Base-by-base conservation (phyloP, 2,113 vertebrate genomes). In the Triplophysa siluroides region DNA sequence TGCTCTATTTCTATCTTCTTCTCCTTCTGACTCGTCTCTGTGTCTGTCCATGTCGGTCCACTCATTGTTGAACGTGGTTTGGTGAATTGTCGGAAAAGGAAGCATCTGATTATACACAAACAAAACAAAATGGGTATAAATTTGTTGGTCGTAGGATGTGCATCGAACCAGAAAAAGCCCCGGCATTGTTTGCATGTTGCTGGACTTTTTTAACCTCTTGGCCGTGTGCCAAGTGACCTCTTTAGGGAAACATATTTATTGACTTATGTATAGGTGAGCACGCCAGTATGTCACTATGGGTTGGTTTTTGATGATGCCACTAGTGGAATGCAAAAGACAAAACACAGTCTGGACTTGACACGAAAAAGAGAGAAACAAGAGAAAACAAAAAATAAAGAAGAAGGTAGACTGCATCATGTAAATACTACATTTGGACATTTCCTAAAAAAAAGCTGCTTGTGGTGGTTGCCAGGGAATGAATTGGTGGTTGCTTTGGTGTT, bases 41-140 rank as follows among this genome's bases (percentile, higher is more conserved):
- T 56, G 60, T 78, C 69, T 73, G 33, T 74, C 63, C 24, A 38
- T 67, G 69, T 68, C 75, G 64, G 66, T 82, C 29, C 56, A 62
- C 69, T 78, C 52, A 67, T 52, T 83, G 67, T 72, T 81, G 26
- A 69, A 23, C 14, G 13, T 29, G 67, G 26, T 33, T 14, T 26
- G 18, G 21, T 60, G 45, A 76, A 70, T 72, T 50, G 61, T 76
- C 47, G 67, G 78, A 80, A 80, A 64, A 43, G 82, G 82, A 83
- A 83, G 74, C 29, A 45, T 54, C 60, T 23, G 78, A 72, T 72
- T 83, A 65, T 80, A 47, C 13, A 61, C 73, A 24, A 80, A 58
- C 78, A 50, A 78, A 80, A 80, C 78, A 67, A 71, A 76, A 64
- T 18, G 62, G 67, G 50, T 65, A 67, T 60, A 65, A 72, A 75